Evolutionary conservation across 2,888 invertebrate genomes (phyloP), one percentile per base, ranked within the genome.

Genomic region (Epirrhoe alternata): DNA sequence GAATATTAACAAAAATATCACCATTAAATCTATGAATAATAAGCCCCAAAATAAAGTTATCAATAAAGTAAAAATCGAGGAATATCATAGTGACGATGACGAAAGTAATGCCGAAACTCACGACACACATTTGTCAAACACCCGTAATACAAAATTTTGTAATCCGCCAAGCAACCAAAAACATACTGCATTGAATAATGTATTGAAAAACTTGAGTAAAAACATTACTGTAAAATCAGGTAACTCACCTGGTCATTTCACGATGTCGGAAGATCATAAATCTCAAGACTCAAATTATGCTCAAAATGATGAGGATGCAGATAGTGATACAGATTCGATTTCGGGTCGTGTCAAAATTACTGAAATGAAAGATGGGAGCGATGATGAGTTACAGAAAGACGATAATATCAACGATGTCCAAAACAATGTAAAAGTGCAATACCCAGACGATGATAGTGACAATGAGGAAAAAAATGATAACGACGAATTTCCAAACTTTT

Each of bases 171-270:
- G 71, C 69, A 71, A 73, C 68, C 64, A 80, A 64, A 77, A 80
- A 66, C 74, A 78, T 73, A 61, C 74, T 8, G 72, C 76, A 12
- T 71, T 87, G 55, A 82, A 86, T 75, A 85, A 85, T 53, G 85
- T 83, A 42, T 75, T 91, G 60, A 88, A 87, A 76, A 86, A 82
- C 72, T 80, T 91, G 71, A 75, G 89, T 68, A 86, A 85, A 77
- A 83, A 89, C 73, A 86, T 92, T 45, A 89, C 87, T 53, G 78
- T 92, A 0, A 92, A 89, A 76, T 84, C 90, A 5, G 79, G 79
- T 64, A 88, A 83, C 70, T 76, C 83, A 24, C 82, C 85, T 31
- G 82, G 66, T 74, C 72, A 73, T 31, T 71, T 75, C 33, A 6
- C 66, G 10, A 73, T 71, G 61, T 70, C 73, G 35, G 74, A 78